A percentile compares a stretch with the other conserved stretches of the same genome.
These are phyloP conservation scores for Tetrapedia diversipes DNA, from an alignment of 2,888 invertebrate species.

Conservation along the genomic window DNA sequence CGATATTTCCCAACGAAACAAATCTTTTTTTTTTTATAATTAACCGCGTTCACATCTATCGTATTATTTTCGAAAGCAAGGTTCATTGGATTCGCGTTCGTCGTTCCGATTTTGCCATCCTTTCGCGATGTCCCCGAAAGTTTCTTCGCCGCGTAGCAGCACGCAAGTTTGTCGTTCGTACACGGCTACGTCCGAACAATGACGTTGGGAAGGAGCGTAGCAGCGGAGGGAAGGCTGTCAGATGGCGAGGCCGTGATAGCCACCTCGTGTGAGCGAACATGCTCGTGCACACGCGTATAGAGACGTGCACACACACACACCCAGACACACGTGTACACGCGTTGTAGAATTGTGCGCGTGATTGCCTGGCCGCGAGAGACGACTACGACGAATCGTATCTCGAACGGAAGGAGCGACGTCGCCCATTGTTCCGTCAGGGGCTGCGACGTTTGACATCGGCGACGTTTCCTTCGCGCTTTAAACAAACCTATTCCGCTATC, in stretches of 20 bases:
- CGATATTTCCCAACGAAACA: no score
- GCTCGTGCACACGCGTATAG: no score
- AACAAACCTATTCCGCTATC: constrained; percentile 59
- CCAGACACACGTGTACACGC: constrained; percentile 40
- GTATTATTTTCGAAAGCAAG: no score
- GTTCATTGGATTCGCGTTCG: neutral
- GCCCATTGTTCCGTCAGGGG: constrained; percentile 76
- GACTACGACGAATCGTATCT: constrained; percentile 78
- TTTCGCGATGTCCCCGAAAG: constrained; percentile 39
- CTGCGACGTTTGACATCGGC: constrained; percentile 78
- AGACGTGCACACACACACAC: no score
- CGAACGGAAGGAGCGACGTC: constrained; percentile 78
- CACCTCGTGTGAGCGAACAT: no score
- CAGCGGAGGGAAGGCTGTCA: constrained; percentile 72
- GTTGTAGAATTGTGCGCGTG: constrained; percentile 55
- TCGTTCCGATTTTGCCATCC: neutral
- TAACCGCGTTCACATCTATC: no score
- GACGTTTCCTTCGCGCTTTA: constrained; percentile 80
- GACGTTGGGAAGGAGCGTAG: constrained; percentile 68
- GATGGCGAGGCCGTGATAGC: constrained; percentile 70
- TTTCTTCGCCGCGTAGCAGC: constrained; percentile 15
- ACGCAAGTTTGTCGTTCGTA: constrained; percentile 29
- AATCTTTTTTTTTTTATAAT: no score
- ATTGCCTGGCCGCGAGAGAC: constrained; percentile 54
- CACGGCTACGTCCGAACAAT: constrained; percentile 64